Evolutionary conservation across 2,888 invertebrate species (phyloP).

Genomic region (Escarpia spicata): DNA sequence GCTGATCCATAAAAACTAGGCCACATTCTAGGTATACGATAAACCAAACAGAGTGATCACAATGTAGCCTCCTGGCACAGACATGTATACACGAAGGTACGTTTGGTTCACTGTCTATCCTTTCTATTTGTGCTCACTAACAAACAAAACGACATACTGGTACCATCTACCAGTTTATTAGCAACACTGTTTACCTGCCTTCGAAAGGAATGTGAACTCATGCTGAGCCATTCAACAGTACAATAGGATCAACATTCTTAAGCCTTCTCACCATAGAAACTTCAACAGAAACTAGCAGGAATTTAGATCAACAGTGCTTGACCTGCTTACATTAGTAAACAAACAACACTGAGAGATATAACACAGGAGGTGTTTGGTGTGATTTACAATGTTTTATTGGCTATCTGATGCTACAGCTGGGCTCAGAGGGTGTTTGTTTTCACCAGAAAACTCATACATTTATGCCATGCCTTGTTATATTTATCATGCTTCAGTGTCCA

Average conservation of each 20-base stretch:
- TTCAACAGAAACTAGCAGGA: background rate
- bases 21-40: background rate
- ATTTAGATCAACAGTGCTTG: background rate
- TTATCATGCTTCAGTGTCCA: background rate
- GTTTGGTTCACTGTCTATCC: background rate
- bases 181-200: background rate
- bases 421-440: background rate
- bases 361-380: background rate
- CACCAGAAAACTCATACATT: background rate
- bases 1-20: background rate
- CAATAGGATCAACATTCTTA: background rate
- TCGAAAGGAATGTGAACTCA: background rate
- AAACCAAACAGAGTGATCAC: background rate
- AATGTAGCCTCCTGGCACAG: background rate
- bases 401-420: background rate
- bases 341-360: background rate
- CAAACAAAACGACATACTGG: background rate
- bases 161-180: background rate
- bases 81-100: background rate
- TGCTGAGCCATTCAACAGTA: background rate
- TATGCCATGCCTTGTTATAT: background rate
- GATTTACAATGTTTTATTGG: constrained; percentile 7
- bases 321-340: background rate
- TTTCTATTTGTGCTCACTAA: background rate
- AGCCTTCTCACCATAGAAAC: background rate